Evolutionary conservation across 2,797 vertebrate species (phyloP), one percentile per base, ranked within the genome.

Genomic region (Furcifer pardalis): DNA sequence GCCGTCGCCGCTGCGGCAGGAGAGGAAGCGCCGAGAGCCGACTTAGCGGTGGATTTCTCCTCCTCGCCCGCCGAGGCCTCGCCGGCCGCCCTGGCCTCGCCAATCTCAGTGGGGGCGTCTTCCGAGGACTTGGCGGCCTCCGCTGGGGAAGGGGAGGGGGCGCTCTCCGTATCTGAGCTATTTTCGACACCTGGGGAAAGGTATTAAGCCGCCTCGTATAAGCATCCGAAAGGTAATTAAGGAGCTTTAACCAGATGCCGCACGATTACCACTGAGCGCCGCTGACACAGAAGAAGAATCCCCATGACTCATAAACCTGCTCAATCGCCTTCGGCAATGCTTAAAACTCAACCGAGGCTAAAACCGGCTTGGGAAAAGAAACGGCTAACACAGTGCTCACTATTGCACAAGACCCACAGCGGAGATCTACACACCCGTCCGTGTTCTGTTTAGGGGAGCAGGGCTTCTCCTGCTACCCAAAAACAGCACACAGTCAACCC

Each of bases 161-260:
- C 99, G 77, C 99, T 99, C 96, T 99, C 99, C 76, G 99, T 99
- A 92, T 99, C 99, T 56, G 99, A 99, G 96, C 98, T 99, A 95
- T 99, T 99, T 91, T 99, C 98, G 77, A 97, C 98, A 93, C 97
- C 98, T 99, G 65, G n/a, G n/a, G 90, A 80, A 89, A 90, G 73
- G 83, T 90, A 90, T 89, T 23, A 40, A 84, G 35, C 52, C 52
- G 90, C 91, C 44, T 27, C 77, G 84, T 72, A 85, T 92, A 88
- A 93, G 91, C 76, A 72, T 87, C 86, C 80, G 80, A 69, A 0
- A 69, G 63, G 68, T 92, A 92, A 2, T 91, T 79, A 94, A 89
- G 59, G n/a, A 59, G 69, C 82, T 87, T 83, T 90, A 84, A 90
- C 7, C 74, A 87, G 79, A 44, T 56, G 84, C 73, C 0, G 0